A percentile compares a stretch with the other conserved stretches of the same genome.
Conservation (phyloP, 2,888 invertebrate species). For the Ptilodon capucinus region DNA sequence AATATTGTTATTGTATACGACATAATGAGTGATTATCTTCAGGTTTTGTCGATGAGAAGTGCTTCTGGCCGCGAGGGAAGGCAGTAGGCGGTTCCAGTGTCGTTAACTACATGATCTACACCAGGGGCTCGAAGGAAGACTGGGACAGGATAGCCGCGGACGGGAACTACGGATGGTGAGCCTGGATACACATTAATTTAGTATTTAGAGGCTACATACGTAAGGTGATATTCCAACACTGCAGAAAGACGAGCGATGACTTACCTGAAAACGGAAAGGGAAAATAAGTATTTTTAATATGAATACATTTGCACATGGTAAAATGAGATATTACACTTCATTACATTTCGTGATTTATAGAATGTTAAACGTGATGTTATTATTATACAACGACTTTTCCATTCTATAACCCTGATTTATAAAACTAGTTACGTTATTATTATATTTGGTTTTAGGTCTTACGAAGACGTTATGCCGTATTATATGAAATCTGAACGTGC, state of each 20-base stretch:
- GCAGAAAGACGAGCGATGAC: neutral
- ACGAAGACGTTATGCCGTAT: constrained; percentile 82
- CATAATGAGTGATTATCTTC: constrained; percentile 14
- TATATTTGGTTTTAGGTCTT: constrained; percentile 70
- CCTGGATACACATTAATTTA: neutral
- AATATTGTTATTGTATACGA: neutral
- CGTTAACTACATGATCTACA: constrained; percentile 84
- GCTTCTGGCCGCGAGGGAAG: constrained; percentile 77
- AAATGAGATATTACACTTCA: no score
- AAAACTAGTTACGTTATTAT: neutral
- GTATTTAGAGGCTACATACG: neutral
- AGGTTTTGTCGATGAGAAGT: constrained; percentile 66
- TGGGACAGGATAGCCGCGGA: constrained; percentile 85
- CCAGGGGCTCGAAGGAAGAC: constrained; percentile 85
- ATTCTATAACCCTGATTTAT: no score
- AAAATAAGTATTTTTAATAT: no score
- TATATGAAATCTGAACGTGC: constrained; percentile 84
- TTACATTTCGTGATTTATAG: neutral
- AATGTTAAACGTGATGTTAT: neutral
- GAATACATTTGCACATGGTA: no score
- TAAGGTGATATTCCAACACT: neutral
- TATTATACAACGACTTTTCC: neutral
- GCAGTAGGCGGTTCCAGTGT: constrained; percentile 78
- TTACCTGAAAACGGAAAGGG: constrained; percentile 18
- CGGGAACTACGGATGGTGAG: constrained; percentile 86